Conservation (phyloP, 2,888 invertebrate species). For the Cephus pygmeus region DNA sequence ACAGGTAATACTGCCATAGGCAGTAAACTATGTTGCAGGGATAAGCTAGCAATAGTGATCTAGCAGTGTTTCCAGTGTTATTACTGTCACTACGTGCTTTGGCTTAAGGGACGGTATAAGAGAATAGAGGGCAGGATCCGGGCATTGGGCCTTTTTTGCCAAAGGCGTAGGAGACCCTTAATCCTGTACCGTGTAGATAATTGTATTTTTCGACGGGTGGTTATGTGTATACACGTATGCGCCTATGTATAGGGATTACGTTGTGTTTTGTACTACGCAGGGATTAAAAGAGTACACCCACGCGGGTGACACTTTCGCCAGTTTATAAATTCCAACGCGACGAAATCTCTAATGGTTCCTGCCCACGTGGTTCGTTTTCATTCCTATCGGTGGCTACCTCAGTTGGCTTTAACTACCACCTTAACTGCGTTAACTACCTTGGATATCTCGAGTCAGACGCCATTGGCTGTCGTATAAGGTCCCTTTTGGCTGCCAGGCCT, state of each 20-base stretch:
- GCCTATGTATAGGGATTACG: neutral
- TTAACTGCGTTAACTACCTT: too few relatives aligned
- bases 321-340: neutral
- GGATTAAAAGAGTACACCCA: neutral
- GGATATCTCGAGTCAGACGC: too few relatives aligned
- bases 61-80: neutral
- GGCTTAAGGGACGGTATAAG: neutral
- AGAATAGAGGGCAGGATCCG: constrained; percentile 38
- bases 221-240: neutral
- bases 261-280: neutral
- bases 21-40: neutral
- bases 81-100: neutral
- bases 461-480: too few relatives aligned
- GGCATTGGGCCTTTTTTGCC: constrained; percentile 35
- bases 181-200: neutral
- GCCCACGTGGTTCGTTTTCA: neutral
- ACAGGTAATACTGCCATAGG: neutral
- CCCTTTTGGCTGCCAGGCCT: too few relatives aligned
- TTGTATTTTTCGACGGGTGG: neutral
- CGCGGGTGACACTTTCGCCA: neutral
- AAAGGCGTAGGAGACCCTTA: constrained; percentile 31
- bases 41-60: neutral
- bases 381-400: neutral
- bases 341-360: neutral
- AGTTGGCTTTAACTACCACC: too few relatives aligned